Evolutionary conservation across 2,113 vertebrate species (phyloP).

Genomic region (Platysternon megacephalum): DNA sequence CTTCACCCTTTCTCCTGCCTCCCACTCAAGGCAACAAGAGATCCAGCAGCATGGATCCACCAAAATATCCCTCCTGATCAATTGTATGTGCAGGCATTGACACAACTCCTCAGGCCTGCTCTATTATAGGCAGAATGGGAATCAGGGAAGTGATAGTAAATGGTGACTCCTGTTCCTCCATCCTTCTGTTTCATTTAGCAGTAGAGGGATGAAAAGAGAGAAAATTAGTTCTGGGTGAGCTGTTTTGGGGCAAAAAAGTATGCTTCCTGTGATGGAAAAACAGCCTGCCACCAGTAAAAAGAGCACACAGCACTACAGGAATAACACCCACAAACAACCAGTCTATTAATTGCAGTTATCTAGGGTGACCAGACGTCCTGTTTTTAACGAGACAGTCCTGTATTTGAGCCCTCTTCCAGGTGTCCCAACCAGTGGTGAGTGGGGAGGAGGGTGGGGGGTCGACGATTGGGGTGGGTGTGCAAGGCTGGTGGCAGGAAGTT

Average conservation of each 20-base stretch:
- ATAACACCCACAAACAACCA: not conserved
- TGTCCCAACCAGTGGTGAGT: too few relatives aligned
- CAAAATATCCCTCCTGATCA: fast-evolving
- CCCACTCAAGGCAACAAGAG: not conserved
- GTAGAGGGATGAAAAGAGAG: fast-evolving
- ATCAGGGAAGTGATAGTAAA: not conserved
- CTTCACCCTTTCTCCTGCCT: not conserved
- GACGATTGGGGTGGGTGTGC: too few relatives aligned
- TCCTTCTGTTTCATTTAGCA: not conserved
- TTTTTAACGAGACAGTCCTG: too few relatives aligned
- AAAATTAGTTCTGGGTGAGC: not conserved
- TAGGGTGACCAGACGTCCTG: not conserved
- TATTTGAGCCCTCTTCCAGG: too few relatives aligned
- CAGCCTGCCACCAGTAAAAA: too few relatives aligned
- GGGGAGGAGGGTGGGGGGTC: too few relatives aligned
- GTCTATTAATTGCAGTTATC: not conserved
- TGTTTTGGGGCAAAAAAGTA: not conserved
- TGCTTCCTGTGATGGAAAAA: not conserved
- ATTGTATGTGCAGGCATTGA: not conserved
- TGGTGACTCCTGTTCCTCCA: too few relatives aligned
- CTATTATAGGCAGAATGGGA: not conserved
- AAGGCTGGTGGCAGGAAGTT: too few relatives aligned
- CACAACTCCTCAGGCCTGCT: not conserved
- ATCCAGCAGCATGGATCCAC: not conserved
- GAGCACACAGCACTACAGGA: not conserved